phyloP scores from a whole-genome alignment of 2,797 vertebrate genomes.

The Hafferia zeledoni region DNA sequence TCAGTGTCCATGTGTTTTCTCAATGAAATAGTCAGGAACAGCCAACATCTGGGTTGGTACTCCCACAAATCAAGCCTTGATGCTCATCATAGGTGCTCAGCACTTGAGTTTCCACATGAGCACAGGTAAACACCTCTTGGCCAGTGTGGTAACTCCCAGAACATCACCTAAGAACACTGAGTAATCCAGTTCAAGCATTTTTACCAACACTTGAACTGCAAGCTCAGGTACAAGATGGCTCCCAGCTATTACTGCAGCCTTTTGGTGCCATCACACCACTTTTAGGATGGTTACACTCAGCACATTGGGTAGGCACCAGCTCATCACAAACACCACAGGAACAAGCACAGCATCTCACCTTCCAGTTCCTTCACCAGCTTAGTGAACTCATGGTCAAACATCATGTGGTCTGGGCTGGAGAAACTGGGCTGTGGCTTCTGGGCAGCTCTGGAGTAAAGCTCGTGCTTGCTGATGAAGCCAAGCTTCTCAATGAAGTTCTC shows the following conservation, averaged over 20 bases:
- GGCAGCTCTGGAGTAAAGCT: constrained; percentile 93
- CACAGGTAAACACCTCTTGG: not conserved
- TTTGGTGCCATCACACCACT: not conserved
- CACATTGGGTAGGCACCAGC: not conserved
- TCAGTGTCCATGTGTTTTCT: not conserved
- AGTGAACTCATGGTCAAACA: constrained; percentile 99
- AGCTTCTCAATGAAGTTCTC: constrained; percentile 98
- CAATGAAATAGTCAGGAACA: not conserved
- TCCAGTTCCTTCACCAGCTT: constrained; percentile 97
- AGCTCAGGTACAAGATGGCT: not conserved
- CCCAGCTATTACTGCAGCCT: not conserved
- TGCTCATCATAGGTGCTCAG: fast-evolving
- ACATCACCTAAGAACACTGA: not conserved
- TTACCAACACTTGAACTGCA: not conserved
- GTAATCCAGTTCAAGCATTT: not conserved
- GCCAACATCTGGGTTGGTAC: not conserved
- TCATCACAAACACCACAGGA: not conserved
- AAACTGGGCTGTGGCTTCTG: constrained; percentile 96
- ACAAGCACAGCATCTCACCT: constrained; percentile 76
- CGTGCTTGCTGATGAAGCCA: constrained; percentile 95
- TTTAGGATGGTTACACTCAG: not conserved
- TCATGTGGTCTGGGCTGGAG: constrained; percentile 93
- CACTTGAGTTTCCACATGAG: fast-evolving
- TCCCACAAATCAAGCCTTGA: not conserved
- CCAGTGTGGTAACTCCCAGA: not conserved